A percentile compares a stretch with the other conserved stretches of the same genome.
These are phyloP conservation scores for Proteles cristata DNA, from an alignment of 2,113 vertebrate genomes.

Conservation along the genomic window DNA sequence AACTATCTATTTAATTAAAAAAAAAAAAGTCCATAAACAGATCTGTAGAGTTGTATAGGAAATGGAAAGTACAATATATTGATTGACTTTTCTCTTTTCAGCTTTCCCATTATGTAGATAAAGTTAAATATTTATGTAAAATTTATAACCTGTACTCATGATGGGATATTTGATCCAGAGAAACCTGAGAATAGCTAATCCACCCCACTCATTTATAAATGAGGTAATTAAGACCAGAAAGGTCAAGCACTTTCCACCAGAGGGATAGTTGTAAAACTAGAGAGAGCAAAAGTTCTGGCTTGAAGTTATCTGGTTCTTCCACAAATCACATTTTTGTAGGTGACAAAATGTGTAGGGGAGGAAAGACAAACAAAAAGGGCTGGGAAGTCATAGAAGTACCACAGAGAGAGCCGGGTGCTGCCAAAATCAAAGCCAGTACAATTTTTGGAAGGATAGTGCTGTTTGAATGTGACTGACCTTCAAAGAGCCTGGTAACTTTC, in stretches of 20 bases:
- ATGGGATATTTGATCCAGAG: conserved; percentile 42
- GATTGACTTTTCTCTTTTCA: background rate
- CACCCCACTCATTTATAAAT: conserved; percentile 16
- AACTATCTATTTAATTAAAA: background rate
- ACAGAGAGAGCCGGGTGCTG: background rate
- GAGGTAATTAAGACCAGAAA: conserved; percentile 31
- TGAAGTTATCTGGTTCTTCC: background rate
- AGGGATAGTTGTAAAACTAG: background rate
- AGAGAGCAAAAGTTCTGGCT: background rate
- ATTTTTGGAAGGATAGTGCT: background rate
- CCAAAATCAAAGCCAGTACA: background rate
- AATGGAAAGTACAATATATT: background rate
- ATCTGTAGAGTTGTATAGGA: background rate
- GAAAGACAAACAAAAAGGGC: background rate
- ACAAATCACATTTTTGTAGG: background rate
- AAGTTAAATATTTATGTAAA: conserved; percentile 53
- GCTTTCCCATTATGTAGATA: conserved; percentile 27
- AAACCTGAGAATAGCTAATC: conserved; percentile 32
- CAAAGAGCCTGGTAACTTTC: background rate
- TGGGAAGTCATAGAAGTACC: background rate
- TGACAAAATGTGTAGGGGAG: background rate
- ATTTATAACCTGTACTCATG: background rate
- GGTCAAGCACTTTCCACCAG: conserved; percentile 13
- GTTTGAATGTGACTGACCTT: background rate
- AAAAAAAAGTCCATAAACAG: background rate